Conservation (phyloP, 2,797 vertebrate genomes). For the Alouatta caraya region DNA sequence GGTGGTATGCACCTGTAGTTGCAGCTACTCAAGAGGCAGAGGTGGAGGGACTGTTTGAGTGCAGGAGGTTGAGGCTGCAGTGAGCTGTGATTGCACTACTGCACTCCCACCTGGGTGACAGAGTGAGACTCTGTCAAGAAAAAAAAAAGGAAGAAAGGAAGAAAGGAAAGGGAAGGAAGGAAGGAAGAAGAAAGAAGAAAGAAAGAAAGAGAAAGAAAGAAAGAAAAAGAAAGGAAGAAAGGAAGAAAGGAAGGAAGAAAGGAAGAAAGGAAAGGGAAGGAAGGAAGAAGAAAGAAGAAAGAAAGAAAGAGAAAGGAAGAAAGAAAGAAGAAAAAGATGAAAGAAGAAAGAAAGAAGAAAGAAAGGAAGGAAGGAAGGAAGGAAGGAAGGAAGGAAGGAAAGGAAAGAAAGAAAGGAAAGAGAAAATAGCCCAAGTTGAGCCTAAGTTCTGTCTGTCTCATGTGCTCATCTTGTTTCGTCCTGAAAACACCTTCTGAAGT, state of each 20-base stretch:
- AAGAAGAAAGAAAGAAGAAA: no score
- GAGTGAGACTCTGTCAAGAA: background rate
- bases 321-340: no score
- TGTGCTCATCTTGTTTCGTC: background rate
- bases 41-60: background rate
- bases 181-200: no score
- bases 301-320: no score
- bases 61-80: background rate
- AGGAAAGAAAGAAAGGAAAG: no score
- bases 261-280: accelerated
- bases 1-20: no score
- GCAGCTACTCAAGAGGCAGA: background rate
- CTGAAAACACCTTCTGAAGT: background rate
- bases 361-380: no score
- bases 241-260: accelerated
- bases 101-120: background rate
- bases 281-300: accelerated
- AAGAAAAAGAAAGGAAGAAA: accelerated
- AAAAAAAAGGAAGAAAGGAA: no score
- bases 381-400: accelerated
- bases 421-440: background rate
- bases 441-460: background rate
- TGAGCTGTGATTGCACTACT: background rate
- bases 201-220: no score
- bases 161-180: no score